These are phyloP conservation scores for Desmodus rotundus DNA, from an alignment of 2,113 vertebrate genomes.

Conservation along the genomic window DNA sequence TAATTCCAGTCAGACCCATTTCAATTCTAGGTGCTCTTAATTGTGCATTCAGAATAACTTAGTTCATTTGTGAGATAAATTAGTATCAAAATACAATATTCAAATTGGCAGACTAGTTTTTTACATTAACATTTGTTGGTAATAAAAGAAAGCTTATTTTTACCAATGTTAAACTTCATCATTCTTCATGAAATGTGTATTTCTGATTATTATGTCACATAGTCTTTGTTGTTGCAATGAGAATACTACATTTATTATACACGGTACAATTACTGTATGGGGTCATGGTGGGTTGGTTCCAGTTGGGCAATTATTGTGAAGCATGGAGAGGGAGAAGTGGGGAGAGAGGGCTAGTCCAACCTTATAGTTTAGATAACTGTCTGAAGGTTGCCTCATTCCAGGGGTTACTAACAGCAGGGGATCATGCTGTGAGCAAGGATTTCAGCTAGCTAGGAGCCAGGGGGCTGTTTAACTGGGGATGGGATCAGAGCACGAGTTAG, in stretches of 20 bases:
- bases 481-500: background rate
- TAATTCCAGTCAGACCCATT: no score
- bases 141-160: background rate
- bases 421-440: background rate
- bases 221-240: background rate
- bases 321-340: background rate
- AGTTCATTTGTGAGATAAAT: background rate
- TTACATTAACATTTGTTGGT: no score
- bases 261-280: accelerated
- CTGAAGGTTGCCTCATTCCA: background rate
- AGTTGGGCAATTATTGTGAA: background rate
- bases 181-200: background rate
- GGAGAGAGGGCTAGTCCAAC: no score
- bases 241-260: accelerated
- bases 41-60: background rate
- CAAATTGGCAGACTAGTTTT: background rate
- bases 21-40: background rate
- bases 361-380: no score
- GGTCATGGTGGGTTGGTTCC: accelerated
- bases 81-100: background rate
- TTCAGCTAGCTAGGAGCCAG: no score
- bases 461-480: background rate
- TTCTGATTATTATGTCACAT: accelerated
- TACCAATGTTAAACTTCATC: background rate
- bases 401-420: accelerated